Conservation (phyloP, 2,888 invertebrate species). For the Cartodere bifasciata region DNA sequence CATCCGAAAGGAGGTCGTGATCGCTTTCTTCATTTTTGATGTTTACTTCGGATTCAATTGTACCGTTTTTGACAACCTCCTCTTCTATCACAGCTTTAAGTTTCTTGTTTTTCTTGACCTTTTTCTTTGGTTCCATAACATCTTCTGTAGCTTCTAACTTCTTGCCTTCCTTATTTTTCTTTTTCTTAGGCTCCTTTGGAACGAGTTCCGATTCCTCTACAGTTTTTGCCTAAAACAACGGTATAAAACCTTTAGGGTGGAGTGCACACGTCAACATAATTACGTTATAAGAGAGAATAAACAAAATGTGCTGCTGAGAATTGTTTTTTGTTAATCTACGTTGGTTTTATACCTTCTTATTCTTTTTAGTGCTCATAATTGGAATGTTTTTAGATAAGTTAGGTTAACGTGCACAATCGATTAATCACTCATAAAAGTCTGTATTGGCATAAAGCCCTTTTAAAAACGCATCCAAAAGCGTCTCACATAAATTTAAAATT, state of each 20-base stretch:
- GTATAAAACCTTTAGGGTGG: background rate
- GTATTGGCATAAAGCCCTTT: too few species aligned
- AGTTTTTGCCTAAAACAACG: background rate
- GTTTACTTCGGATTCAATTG: background rate
- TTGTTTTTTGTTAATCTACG: too few species aligned
- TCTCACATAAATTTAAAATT: too few species aligned
- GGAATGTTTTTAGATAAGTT: too few species aligned
- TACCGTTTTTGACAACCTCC: background rate
- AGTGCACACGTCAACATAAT: too few species aligned
- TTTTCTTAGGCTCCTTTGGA: constrained; percentile 5
- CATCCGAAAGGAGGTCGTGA: too few species aligned
- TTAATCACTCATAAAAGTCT: too few species aligned
- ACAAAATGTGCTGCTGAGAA: too few species aligned
- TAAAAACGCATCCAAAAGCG: too few species aligned
- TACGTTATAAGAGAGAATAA: too few species aligned
- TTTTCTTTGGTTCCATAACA: constrained; percentile 4
- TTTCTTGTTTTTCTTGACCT: constrained; percentile 4
- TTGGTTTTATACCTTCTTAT: constrained; percentile 8
- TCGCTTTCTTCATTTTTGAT: constrained; percentile 1
- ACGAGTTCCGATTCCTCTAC: constrained; percentile 1
- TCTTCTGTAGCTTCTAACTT: background rate
- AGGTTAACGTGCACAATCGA: too few species aligned
- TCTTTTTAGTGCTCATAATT: constrained; percentile 10
- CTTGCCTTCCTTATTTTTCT: constrained; percentile 6
- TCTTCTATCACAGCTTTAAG: background rate